A percentile compares a stretch with the other conserved stretches of the same genome.
Evolutionary conservation across 2,113 vertebrate species (phyloP).

Genomic region (Machaerirhynchus nigripectus): DNA sequence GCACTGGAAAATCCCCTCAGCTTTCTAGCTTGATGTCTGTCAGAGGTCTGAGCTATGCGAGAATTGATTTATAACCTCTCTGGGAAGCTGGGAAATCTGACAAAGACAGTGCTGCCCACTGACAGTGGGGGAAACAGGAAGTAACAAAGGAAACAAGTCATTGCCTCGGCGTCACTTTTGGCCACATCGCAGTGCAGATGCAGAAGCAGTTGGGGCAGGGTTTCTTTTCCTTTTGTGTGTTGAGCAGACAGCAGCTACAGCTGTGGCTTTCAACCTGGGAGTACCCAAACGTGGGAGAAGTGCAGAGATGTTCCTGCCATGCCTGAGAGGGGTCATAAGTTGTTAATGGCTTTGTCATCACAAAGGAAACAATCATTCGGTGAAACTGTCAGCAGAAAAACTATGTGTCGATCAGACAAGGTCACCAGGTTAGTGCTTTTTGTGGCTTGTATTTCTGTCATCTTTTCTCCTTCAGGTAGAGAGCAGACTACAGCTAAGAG

Average conservation of each 20-base stretch:
- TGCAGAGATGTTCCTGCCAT: background rate
- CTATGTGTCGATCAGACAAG: slow-evolving; percentile 22
- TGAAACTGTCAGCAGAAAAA: background rate
- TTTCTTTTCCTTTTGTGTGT: background rate
- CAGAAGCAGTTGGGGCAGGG: background rate
- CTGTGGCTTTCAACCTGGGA: background rate
- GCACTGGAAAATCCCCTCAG: background rate
- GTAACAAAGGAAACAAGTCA: slow-evolving; percentile 66
- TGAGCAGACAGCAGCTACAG: background rate
- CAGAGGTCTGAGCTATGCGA: background rate
- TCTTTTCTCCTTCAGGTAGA: background rate
- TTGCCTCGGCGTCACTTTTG: slow-evolving; percentile 9
- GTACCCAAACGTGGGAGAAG: background rate
- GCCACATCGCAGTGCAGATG: background rate
- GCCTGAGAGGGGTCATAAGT: background rate
- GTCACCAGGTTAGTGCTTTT: slow-evolving; percentile 46
- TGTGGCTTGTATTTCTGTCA: background rate
- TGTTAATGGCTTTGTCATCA: slow-evolving; percentile 30
- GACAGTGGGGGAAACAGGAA: slow-evolving; percentile 53
- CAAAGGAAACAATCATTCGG: slow-evolving; percentile 8
- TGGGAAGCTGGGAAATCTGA: slow-evolving; percentile 46
- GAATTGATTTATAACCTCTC: background rate
- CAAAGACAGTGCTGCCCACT: background rate
- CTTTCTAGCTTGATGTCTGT: background rate
- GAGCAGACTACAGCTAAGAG: background rate